Evolutionary conservation across 2,888 invertebrate species (phyloP).

Genomic region (Drosophila pegasa): DNA sequence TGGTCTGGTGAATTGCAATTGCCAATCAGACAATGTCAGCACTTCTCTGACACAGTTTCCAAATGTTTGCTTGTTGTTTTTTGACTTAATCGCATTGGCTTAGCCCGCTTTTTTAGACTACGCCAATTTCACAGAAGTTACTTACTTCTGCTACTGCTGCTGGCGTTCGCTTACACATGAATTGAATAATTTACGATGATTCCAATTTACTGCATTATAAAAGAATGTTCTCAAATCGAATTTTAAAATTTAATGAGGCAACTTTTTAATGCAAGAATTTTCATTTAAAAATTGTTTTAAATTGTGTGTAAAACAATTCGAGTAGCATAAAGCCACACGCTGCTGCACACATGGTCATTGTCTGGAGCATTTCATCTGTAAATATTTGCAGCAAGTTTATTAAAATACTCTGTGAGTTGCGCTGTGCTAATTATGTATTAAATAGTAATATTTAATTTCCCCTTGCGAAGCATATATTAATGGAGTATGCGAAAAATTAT

Average conservation of each 20-base stretch:
- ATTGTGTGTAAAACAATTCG: not conserved
- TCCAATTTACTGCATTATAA: not conserved
- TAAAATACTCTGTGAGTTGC: slow-evolving; percentile 40
- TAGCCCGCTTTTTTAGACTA: slow-evolving; percentile 6
- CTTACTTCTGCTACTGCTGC: slow-evolving; percentile 13
- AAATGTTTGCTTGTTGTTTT: slow-evolving; percentile 41
- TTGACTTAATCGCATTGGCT: slow-evolving; percentile 27
- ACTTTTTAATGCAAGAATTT: not conserved
- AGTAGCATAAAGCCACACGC: not conserved
- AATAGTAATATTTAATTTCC: slow-evolving; percentile 39
- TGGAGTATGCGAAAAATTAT: slow-evolving; percentile 45
- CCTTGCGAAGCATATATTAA: slow-evolving; percentile 39
- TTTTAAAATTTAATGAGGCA: not conserved
- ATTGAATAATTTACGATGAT: slow-evolving; percentile 1
- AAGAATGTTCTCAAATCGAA: no score
- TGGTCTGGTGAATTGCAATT: slow-evolving; percentile 50
- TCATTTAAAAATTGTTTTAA: not conserved
- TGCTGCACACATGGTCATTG: not conserved
- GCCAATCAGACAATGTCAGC: slow-evolving; percentile 64
- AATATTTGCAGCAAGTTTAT: slow-evolving; percentile 46
- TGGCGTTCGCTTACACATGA: slow-evolving; percentile 7
- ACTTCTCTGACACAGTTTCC: slow-evolving; percentile 42
- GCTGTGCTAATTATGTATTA: slow-evolving; percentile 56
- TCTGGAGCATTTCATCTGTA: slow-evolving; percentile 26
- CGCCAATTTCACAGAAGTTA: slow-evolving; percentile 12